Base-by-base conservation (phyloP, 2,888 invertebrate species). In the Acanthacorydalis orientalis region DNA sequence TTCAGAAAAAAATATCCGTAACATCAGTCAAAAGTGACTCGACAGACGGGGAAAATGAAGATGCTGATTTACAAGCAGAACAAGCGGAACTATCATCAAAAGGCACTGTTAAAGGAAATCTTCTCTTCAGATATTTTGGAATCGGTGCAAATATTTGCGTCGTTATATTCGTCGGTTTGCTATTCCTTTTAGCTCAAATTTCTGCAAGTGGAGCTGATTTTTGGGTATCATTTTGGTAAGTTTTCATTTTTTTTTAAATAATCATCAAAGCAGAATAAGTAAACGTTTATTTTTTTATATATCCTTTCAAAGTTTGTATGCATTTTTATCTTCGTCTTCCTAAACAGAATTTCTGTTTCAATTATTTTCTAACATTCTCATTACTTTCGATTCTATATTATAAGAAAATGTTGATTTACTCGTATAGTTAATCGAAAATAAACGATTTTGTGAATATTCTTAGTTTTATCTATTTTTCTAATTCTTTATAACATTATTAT, bases 141-240 rank as follows among this genome's bases (percentile, higher is more conserved):
- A 77, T 82, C 4, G 86, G 87, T 44, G 78, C 74, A 4, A 73
- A 75, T 23, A 64, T 72, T 56, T 59, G 68, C 7, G 60, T 75
- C 43, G 61, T 84, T 14, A 31, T 72, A 0, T 55, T 74, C 8
- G 71, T 82, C 4, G 31, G 74, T 0, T 31, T 78, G 1, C 62
- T 76, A 38, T 69, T 81, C 47, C 52, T 85, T 14, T 53, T 78
- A 8, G 82, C 83, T 4, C 87, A 88, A 64, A 60, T 74, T 23
- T 64, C 78, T 46, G 81, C 79, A 48, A 83, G 84, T 40, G 72
- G 77, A 45, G 72, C 76, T 44, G 88, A 89, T 63, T 78, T 82
- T 58, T 87, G 85, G 83, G 72, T 88, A 1, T 80, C 80, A 2
- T 64, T 75, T 56, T 88, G 88, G 88, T 85, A 64, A 65, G 64